Evolutionary conservation across 1,140 invertebrate genomes (phyloP), one percentile per base, ranked within the genome.

Genomic region (Tetragnatha versicolor): DNA sequence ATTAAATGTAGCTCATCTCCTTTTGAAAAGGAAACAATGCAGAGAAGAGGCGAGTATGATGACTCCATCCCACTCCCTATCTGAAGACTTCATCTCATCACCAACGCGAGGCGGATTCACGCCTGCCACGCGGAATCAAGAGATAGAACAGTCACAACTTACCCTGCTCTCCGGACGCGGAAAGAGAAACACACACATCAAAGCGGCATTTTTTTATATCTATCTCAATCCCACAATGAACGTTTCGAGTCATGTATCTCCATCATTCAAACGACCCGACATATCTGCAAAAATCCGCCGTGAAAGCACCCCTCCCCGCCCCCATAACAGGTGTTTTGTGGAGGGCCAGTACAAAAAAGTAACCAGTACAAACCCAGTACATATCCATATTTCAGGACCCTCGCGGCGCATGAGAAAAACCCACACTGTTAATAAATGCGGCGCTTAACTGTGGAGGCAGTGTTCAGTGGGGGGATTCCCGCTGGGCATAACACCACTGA

Each of bases 341-440:
- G 14, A 51, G 68, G 61, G n/a, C 14, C 29, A 20, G 42, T 14
- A 65, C 14, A 42, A 65, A 65, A 25, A 55, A 70, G 31, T 47
- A 20, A 39, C 29, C 22, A 29, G 22, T 29, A 68, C 49, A 70
- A n/a, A n/a, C n/a, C n/a, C n/a, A n/a, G 60, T 60, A 60, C 45
- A 53, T 53, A 51, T 47, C 22, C 37, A 53, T 73, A 60, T 12
- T 31, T 33, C 66, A 65, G 72, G 58, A 53, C 55, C 0, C 73
- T 51, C 17, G 60, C 73, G 55, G 60, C 31, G 73, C 22, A 14
- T 47, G n/a, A 60, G 58, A 61, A 77, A 66, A 77, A 77, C 58
- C 58, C 33, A 77, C 45, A 77, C 73, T 39, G 73, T 55, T 77
- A 77, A 77, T 77, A 77, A 77, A 77, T 77, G 73, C 73, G 55